Evolutionary conservation across 92 coral and sea anemone genomes (phyloP).

Genomic region (Epizoanthus scotinus): DNA sequence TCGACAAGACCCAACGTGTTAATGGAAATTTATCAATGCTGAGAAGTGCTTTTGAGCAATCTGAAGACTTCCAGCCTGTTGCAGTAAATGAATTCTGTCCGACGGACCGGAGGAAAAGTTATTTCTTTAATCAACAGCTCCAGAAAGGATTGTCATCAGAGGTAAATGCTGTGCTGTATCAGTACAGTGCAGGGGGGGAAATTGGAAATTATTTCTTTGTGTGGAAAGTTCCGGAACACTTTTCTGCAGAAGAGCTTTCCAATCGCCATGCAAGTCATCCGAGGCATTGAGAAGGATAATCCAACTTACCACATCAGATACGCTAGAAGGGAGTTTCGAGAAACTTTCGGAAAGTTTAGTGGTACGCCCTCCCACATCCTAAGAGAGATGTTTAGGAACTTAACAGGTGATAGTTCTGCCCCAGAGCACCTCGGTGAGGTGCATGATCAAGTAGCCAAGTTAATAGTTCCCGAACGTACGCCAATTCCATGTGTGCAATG

Average conservation of each 20-base stretch:
- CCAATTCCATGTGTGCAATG: conserved; percentile 37
- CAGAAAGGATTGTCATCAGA: background rate
- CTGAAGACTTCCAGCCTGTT: conserved; percentile 12
- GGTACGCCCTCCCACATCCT: background rate
- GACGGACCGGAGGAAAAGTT: background rate
- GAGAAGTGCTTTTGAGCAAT: background rate
- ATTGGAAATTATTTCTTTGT: background rate
- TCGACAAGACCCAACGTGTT: background rate
- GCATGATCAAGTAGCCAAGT: conserved; percentile 29
- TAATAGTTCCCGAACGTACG: conserved; percentile 46
- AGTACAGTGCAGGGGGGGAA: background rate
- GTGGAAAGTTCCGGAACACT: conserved; percentile 21
- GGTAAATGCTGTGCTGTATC: conserved; percentile 21
- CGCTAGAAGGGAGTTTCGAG: conserved; percentile 35
- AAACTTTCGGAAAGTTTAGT: conserved; percentile 27
- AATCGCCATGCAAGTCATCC: conserved; percentile 32
- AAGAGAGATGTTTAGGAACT: conserved; percentile 35
- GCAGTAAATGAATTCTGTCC: conserved; percentile 32
- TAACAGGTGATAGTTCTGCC: conserved; percentile 32
- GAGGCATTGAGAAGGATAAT: conserved; percentile 31
- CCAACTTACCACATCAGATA: conserved; percentile 21
- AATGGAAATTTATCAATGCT: conserved; percentile 1
- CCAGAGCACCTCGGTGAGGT: background rate
- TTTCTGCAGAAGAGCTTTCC: conserved; percentile 29
- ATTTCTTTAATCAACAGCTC: background rate